phyloP scores from a whole-genome alignment of 2,113 vertebrate species.

The Copsychus sechellarum region DNA sequence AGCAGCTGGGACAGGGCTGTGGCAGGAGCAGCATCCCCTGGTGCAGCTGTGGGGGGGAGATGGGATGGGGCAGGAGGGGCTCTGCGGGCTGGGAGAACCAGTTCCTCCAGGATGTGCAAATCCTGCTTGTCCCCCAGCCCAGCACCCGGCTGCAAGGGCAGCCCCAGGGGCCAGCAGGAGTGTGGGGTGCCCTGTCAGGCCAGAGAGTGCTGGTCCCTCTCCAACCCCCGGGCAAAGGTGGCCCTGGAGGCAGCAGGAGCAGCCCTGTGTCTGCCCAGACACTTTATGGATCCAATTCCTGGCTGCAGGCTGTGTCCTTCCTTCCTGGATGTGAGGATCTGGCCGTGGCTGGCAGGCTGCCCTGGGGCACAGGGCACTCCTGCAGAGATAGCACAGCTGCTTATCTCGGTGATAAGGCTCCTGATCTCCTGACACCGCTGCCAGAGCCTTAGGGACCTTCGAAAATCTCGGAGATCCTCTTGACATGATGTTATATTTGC shows the following conservation, averaged over 20 bases:
- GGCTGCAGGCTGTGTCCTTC: neutral
- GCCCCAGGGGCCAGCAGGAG: neutral
- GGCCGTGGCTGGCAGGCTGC: neutral
- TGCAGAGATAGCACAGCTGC: neutral
- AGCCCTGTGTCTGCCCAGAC: neutral
- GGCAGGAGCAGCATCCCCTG: neutral
- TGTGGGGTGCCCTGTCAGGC: neutral
- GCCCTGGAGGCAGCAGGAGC: neutral
- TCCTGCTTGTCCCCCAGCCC: neutral
- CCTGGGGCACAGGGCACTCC: neutral
- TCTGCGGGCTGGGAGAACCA: neutral
- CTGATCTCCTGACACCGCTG: neutral
- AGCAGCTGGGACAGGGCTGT: neutral
- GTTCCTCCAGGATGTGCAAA: neutral
- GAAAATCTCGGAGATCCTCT: neutral
- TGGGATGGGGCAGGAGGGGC: neutral
- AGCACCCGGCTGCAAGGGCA: too few relatives aligned
- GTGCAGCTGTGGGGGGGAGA: neutral
- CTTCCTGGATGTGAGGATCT: neutral
- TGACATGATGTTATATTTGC: neutral
- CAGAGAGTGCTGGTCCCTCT: neutral
- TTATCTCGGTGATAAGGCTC: neutral
- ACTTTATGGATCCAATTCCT: neutral
- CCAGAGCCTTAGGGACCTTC: neutral
- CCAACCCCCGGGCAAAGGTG: accelerated